Percentiles rank a stretch among this genome's conserved stretches.
Conservation (phyloP, 2,113 vertebrate genomes). For the Synodontis membranacea region DNA sequence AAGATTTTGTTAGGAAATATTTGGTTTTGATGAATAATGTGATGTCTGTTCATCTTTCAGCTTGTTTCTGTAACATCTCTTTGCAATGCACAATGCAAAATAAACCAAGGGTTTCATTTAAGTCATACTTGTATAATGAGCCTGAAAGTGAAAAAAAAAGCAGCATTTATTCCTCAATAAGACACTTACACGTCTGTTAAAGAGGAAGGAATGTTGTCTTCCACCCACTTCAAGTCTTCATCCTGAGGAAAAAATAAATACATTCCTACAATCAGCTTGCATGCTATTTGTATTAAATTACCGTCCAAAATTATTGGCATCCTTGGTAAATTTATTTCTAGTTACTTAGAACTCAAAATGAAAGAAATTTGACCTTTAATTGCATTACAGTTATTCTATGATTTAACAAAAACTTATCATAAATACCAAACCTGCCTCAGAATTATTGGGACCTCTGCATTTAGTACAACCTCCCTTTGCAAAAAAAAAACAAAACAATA, state of each 20-base stretch:
- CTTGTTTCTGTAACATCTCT: not conserved
- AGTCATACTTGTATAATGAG: not conserved
- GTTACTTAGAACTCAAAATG: not conserved
- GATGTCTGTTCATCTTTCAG: too few relatives aligned
- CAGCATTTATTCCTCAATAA: not conserved
- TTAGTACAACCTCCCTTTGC: not conserved
- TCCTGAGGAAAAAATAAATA: constrained; percentile 65
- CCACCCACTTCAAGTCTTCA: constrained; percentile 82
- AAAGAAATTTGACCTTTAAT: not conserved
- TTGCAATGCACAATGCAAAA: not conserved
- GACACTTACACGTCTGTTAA: constrained; percentile 74
- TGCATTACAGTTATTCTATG: not conserved
- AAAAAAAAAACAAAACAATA: too few relatives aligned
- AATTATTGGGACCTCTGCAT: not conserved
- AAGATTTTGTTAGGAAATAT: too few relatives aligned
- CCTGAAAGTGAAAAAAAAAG: not conserved
- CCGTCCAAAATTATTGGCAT: not conserved
- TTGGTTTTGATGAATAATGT: too few relatives aligned
- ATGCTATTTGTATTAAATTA: not conserved
- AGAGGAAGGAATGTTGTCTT: constrained; percentile 80
- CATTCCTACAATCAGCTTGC: constrained; percentile 40
- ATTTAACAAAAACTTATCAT: not conserved
- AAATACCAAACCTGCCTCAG: not conserved
- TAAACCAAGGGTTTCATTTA: not conserved
- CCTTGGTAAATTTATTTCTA: not conserved